Percentiles rank a stretch among this genome's conserved stretches.
phyloP scores from a whole-genome alignment of 2,888 invertebrate species.

The Acronicta alni region DNA sequence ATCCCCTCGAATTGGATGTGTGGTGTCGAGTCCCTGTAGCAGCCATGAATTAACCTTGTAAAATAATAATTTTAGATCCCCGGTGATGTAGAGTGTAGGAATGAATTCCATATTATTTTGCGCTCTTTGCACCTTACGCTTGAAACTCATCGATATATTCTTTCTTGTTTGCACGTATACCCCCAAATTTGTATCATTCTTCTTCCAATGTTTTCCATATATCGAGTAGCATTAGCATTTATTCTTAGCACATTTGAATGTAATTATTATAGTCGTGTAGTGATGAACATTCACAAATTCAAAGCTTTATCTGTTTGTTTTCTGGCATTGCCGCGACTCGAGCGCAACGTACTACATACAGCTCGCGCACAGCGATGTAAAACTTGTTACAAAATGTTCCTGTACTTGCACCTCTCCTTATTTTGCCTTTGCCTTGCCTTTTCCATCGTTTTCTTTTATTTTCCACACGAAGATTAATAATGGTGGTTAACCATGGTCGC shows the following conservation, averaged over 20 bases:
- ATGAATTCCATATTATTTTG: conserved; percentile 73
- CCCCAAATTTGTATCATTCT: conserved; percentile 56
- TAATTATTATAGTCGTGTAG: conserved; percentile 64
- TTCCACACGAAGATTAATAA: conserved; percentile 67
- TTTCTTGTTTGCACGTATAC: conserved; percentile 69
- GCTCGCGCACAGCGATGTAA: conserved; percentile 69
- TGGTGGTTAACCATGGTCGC: conserved; percentile 81
- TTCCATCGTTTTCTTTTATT: conserved; percentile 70
- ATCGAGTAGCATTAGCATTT: conserved; percentile 67
- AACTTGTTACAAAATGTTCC: conserved; percentile 68
- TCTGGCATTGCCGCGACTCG: conserved; percentile 87
- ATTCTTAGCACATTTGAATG: conserved; percentile 68
- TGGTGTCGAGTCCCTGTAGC: conserved; percentile 81
- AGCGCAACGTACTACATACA: conserved; percentile 72
- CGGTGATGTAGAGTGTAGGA: conserved; percentile 75
- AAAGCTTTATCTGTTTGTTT: conserved; percentile 89
- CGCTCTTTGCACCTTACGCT: conserved; percentile 73
- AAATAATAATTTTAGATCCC: conserved; percentile 71
- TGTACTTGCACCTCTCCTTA: conserved; percentile 83
- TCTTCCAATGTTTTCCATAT: conserved; percentile 60
- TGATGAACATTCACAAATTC: conserved; percentile 69
- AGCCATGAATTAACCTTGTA: conserved; percentile 72
- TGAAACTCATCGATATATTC: conserved; percentile 65
- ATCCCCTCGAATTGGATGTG: conserved; percentile 80
- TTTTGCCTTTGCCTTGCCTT: conserved; percentile 83